Conservation (phyloP, 2,797 vertebrate genomes). For the Uromys caudimaculatus region DNA sequence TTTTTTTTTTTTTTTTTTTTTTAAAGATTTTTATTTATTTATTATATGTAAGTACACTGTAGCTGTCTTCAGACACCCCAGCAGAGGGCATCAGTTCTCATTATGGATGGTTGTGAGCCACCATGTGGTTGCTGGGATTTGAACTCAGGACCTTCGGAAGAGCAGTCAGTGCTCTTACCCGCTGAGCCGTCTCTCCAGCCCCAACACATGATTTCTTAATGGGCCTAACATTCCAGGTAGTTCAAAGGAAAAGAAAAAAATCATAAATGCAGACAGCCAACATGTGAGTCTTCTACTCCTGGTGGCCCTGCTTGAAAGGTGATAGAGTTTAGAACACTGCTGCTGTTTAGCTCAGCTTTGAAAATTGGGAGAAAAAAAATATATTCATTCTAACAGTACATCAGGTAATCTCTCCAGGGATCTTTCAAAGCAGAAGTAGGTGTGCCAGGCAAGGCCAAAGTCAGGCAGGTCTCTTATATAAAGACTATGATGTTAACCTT, state of each 20-base stretch:
- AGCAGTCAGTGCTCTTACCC: no score
- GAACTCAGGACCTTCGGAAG: no score
- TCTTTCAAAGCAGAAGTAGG: slow-evolving; percentile 18
- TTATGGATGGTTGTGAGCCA: no score
- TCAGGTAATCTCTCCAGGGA: neutral
- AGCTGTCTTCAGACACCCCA: no score
- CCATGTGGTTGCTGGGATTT: no score
- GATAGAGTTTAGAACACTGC: slow-evolving; percentile 1
- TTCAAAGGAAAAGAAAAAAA: slow-evolving; percentile 58
- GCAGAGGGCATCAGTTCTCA: no score
- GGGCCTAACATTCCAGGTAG: slow-evolving; percentile 40
- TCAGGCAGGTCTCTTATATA: neutral
- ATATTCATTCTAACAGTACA: slow-evolving; percentile 17
- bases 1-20: no score
- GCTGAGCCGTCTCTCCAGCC: no score
- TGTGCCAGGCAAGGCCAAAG: neutral
- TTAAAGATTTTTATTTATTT: no score
- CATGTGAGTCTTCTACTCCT: neutral
- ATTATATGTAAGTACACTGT: no score
- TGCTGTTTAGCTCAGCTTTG: slow-evolving; percentile 44
- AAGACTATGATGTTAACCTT: neutral
- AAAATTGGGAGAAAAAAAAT: slow-evolving; percentile 21
- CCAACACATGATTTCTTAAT: slow-evolving; percentile 62
- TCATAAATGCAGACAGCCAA: neutral
- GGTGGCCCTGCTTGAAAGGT: neutral